Evolutionary conservation across 2,113 vertebrate genomes (phyloP).

Genomic region (Ramphastos sulfuratus): DNA sequence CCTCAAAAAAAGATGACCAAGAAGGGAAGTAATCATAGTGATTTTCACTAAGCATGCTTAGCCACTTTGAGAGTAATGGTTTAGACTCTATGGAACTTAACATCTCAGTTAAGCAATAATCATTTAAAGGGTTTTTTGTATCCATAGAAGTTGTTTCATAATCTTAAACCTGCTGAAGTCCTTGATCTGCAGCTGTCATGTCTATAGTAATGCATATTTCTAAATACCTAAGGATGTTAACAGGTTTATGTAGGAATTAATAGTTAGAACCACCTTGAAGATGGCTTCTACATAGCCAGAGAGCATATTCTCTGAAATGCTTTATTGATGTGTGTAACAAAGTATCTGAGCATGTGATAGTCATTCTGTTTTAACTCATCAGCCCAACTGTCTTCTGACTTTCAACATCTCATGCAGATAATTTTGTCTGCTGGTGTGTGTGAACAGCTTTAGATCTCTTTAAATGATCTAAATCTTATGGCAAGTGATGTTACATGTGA

Average conservation of each 20-base stretch:
- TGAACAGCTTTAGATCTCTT: conserved; percentile 40
- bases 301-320: background rate
- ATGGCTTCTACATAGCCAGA: background rate
- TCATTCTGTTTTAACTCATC: conserved; percentile 44
- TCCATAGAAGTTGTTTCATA: background rate
- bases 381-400: conserved; percentile 18
- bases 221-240: background rate
- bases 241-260: background rate
- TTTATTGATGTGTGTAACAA: background rate
- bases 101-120: background rate
- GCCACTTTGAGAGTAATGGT: background rate
- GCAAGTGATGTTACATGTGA: conserved; percentile 36
- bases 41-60: background rate
- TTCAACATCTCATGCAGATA: background rate
- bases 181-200: background rate
- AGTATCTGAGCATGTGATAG: conserved; percentile 37
- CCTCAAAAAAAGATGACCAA: background rate
- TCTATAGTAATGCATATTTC: background rate
- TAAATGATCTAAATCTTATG: background rate
- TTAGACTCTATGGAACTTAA: background rate
- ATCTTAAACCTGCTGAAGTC: background rate
- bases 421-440: background rate
- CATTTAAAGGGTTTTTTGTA: background rate
- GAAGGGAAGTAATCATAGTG: background rate
- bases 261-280: background rate